These are phyloP conservation scores for Lasioglossum marginatum DNA, from an alignment of 2,888 invertebrate genomes.

Conservation along the genomic window DNA sequence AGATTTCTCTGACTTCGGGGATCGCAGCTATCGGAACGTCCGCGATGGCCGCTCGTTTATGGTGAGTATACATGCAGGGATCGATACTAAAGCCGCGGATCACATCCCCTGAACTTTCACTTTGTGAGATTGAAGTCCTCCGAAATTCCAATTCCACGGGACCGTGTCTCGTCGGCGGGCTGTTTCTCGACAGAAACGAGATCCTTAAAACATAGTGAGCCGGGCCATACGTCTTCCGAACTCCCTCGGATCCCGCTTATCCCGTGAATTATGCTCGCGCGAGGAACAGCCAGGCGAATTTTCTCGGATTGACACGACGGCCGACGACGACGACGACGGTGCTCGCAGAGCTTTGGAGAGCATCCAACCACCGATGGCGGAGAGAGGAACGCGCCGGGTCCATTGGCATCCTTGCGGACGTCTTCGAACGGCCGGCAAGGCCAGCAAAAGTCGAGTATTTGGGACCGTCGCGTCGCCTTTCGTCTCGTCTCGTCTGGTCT, in stretches of 20 bases:
- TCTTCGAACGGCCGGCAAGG: slow-evolving; percentile 13
- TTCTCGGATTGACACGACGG: neutral
- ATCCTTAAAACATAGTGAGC: slow-evolving; percentile 32
- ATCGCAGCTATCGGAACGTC: slow-evolving; percentile 64
- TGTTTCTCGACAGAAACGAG: slow-evolving; percentile 2
- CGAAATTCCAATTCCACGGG: neutral
- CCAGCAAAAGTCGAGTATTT: slow-evolving; percentile 12
- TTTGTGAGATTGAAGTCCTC: neutral
- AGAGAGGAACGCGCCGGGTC: neutral
- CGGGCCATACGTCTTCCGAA: slow-evolving; percentile 32
- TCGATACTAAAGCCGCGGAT: neutral
- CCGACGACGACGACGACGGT: neutral
- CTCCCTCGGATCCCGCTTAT: slow-evolving; percentile 62
- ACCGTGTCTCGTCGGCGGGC: neutral
- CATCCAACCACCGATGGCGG: slow-evolving; percentile 1
- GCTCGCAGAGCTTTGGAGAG: neutral
- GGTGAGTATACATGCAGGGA: slow-evolving; percentile 71
- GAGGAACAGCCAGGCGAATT: slow-evolving; percentile 28
- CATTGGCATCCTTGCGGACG: neutral
- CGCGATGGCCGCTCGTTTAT: slow-evolving; percentile 80
- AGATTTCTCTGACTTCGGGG: slow-evolving; percentile 69
- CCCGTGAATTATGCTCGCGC: slow-evolving; percentile 60
- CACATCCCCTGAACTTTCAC: neutral
- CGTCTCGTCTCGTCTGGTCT: slow-evolving; percentile 7
- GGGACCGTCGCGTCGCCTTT: slow-evolving; percentile 11